Evolutionary conservation across 2,797 vertebrate genomes (phyloP).

Genomic region (Octomys mimax): DNA sequence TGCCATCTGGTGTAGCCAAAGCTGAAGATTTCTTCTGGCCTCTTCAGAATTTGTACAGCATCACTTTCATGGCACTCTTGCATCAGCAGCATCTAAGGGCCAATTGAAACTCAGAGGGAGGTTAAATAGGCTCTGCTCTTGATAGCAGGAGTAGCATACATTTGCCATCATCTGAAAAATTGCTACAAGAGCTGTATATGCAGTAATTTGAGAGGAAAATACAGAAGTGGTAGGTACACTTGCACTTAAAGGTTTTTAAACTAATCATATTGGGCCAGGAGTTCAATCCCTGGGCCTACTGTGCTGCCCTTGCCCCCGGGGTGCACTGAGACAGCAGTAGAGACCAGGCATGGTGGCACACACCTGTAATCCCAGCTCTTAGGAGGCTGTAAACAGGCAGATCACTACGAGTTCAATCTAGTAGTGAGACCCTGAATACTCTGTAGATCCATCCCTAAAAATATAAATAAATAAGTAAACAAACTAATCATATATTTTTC

Average conservation of each 20-base stretch:
- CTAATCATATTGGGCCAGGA: not conserved
- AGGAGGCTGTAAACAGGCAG: too few species aligned
- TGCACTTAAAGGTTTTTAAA: not conserved
- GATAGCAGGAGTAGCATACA: not conserved
- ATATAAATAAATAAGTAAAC: too few species aligned
- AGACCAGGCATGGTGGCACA: too few species aligned
- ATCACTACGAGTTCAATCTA: too few species aligned
- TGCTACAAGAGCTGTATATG: not conserved
- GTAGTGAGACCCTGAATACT: too few species aligned
- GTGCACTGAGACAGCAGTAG: too few species aligned
- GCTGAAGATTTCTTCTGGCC: not conserved
- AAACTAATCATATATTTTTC: not conserved
- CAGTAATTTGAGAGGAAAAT: slow-evolving; percentile 19
- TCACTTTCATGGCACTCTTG: not conserved
- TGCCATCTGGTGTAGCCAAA: not conserved
- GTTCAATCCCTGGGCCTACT: too few species aligned
- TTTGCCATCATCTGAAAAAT: not conserved
- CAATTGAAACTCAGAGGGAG: not conserved
- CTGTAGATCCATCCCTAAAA: too few species aligned
- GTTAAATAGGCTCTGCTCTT: not conserved
- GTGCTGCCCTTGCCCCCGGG: too few species aligned
- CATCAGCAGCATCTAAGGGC: not conserved
- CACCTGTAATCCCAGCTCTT: too few species aligned
- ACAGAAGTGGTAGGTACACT: not conserved
- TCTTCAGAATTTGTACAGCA: slow-evolving; percentile 1